Percentiles rank a stretch among this genome's conserved stretches.
phyloP scores from a whole-genome alignment of 2,797 vertebrate genomes.

The Tokudaia tokunoshimensis region DNA sequence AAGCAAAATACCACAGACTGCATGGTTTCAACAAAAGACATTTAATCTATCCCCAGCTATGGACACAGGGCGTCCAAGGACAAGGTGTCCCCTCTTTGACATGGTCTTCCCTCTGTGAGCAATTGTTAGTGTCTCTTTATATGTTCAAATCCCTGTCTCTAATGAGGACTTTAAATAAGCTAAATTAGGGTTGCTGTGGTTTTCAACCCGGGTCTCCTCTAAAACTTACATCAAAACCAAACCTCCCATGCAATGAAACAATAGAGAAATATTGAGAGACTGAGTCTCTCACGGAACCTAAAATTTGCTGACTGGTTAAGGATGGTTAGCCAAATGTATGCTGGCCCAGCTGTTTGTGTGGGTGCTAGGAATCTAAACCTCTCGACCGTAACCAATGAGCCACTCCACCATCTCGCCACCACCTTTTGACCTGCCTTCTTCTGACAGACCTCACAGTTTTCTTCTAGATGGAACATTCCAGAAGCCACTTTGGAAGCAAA shows the following conservation, averaged over 20 bases:
- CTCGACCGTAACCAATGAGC: rapidly evolving
- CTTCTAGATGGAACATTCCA: background rate
- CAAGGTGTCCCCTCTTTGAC: background rate
- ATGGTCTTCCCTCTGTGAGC: background rate
- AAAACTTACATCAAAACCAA: background rate
- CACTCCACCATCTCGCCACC: background rate
- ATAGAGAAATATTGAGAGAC: background rate
- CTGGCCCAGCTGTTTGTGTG: background rate
- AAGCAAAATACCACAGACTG: background rate
- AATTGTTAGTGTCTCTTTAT: background rate
- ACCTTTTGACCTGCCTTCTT: background rate
- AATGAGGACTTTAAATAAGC: background rate
- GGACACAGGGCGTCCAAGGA: background rate
- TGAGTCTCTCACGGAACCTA: background rate
- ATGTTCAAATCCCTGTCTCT: background rate
- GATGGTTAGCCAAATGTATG: too few relatives aligned
- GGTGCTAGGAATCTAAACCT: background rate
- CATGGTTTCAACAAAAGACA: background rate
- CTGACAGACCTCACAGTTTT: background rate
- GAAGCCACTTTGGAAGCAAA: background rate
- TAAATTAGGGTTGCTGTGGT: background rate
- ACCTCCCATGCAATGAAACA: background rate
- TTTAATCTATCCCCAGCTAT: background rate
- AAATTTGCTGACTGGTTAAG: background rate
- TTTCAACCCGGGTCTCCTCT: background rate